Evolutionary conservation across 37 sponge, comb jelly and placozoan genomes (phyloP), one percentile per base, ranked within the genome.

Genomic region (Eunapius fragilis): DNA sequence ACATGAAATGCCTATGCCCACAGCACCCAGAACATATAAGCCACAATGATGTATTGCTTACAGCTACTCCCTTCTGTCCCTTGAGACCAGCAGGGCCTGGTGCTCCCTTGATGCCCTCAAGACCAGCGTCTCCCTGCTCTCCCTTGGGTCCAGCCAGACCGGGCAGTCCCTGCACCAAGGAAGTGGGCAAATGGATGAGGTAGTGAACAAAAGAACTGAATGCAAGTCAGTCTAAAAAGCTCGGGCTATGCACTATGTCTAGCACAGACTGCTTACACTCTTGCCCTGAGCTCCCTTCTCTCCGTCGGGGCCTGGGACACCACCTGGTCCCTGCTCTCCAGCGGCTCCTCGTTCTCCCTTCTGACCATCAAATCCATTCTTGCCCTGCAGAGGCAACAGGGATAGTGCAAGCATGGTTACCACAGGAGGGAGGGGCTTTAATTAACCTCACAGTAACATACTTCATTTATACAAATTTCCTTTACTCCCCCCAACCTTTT

Each of bases 211-310:
- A n/a, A n/a, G n/a, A n/a, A n/a, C n/a, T n/a, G n/a, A n/a, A n/a
- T n/a, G n/a, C n/a, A n/a, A n/a, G 41, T 6, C 41, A 9, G 6
- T 3, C 26, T 5, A 30, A 70, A 28, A 41, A 6, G 41, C 41
- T 41, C 3, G 6, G 41, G 41, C 41, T 9, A 41, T 49, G 30
- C 5, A 45, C 58, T 78, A 5, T n/a, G 24, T 80, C 0, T 28
- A 67, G 19, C 33, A 71, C 32, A 38, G 74, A 47, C 34, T 31
- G 37, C 90, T 80, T 80, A 91, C 91, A 77, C 74, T 49, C 72
- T 86, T 91, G 76, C 91, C 91, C 28, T 45, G 69, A 32, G 87
- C 83, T 78, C 91, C 91, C 87, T 91, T 86, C 11, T 68, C 30
- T 78, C 91, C 91, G 28, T 86, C 79, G 25, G 87, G 87, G 37